phyloP scores from a whole-genome alignment of 2,113 vertebrate genomes.

The Stictonetta naevosa region DNA sequence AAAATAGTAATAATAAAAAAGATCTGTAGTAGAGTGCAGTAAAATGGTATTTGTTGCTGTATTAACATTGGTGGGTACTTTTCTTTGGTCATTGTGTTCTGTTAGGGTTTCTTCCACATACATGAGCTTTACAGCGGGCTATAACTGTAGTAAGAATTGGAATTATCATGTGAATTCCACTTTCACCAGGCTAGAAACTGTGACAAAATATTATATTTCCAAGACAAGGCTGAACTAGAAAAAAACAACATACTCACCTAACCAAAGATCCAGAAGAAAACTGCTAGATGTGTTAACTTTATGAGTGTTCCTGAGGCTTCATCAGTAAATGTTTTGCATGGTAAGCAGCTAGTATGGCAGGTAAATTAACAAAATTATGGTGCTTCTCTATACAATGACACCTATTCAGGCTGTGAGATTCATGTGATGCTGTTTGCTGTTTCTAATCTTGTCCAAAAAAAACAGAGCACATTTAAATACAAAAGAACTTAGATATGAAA shows the following conservation, averaged over 20 bases:
- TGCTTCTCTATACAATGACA: not conserved
- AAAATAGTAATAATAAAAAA: not conserved
- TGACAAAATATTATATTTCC: not conserved
- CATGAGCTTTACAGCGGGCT: not conserved
- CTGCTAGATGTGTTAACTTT: rapidly evolving
- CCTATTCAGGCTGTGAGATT: not conserved
- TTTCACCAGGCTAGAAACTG: not conserved
- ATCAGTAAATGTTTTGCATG: not conserved
- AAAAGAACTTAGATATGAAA: not conserved
- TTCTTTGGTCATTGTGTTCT: not conserved
- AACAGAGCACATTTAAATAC: not conserved
- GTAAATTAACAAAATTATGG: not conserved
- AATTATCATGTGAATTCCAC: not conserved
- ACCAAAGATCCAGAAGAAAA: not conserved
- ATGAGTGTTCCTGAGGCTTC: not conserved
- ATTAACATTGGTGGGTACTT: not conserved
- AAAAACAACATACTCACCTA: not conserved
- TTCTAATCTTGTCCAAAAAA: not conserved
- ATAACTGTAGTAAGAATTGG: not conserved
- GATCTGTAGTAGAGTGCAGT: not conserved
- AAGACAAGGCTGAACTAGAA: not conserved
- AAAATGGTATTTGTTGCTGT: not conserved
- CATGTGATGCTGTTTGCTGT: not conserved
- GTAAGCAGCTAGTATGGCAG: not conserved
- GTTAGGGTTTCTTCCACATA: not conserved